Percentiles rank a stretch among this genome's conserved stretches.
Evolutionary conservation across 2,113 vertebrate genomes (phyloP).

Genomic region (Dipodomys spectabilis): DNA sequence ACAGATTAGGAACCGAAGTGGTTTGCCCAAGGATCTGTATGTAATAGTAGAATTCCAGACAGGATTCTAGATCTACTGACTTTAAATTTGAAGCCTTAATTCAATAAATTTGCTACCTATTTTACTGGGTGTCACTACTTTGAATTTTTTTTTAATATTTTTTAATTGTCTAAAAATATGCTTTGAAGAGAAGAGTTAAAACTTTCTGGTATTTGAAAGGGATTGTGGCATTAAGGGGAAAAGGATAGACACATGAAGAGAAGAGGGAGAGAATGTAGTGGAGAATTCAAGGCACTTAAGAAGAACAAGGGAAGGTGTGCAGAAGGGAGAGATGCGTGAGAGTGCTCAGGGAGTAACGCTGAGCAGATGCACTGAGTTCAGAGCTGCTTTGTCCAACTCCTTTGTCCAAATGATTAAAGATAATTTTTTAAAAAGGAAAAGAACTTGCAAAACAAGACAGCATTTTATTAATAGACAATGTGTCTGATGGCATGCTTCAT

Average conservation of each 20-base stretch:
- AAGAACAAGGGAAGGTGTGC: too few species aligned
- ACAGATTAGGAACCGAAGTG: neutral
- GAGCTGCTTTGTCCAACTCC: too few species aligned
- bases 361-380: too few species aligned
- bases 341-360: too few species aligned
- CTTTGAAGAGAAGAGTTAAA: neutral
- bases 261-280: too few species aligned
- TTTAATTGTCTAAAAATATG: neutral
- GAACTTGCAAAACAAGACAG: neutral
- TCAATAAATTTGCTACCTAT: neutral
- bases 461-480: neutral
- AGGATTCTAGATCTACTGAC: neutral
- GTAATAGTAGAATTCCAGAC: neutral
- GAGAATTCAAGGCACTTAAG: too few species aligned
- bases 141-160: neutral
- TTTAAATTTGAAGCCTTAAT: neutral
- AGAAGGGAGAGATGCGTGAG: too few species aligned
- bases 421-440: too few species aligned
- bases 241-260: too few species aligned
- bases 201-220: neutral
- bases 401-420: too few species aligned
- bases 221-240: too few species aligned
- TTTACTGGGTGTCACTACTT: neutral
- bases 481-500: neutral
- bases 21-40: neutral